Evolutionary conservation across 2,113 vertebrate genomes (phyloP), one percentile per base, ranked within the genome.

Genomic region (Rattus rattus): DNA sequence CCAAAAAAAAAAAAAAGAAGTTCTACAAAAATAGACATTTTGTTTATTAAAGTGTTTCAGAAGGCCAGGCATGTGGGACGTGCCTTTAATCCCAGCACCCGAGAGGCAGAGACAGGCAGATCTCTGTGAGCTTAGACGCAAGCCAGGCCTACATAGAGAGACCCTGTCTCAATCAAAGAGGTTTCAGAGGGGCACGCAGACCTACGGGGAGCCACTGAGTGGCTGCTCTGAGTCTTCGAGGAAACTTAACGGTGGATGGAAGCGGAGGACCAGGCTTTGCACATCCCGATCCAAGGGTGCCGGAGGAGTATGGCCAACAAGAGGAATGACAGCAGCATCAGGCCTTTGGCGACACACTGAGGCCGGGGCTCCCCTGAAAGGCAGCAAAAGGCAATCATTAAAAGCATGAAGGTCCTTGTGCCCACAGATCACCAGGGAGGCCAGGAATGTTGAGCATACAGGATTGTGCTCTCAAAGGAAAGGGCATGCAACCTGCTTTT

Each of bases 281-380:
- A 95, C 52, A 99, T 98, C 95, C 98, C 98, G 80, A 94, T 98
- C 98, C 99, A 99, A 7, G 99, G 99, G 52, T 90, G 98, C 61
- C 98, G 99, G 67, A 99, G 97, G 76, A 99, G 69, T 4, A 97
- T 97, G 0, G 99, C 99, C 9, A 98, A 13, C 0, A 99, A 87
- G 67, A 99, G 94, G 95, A 99, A 98, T 85, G 98, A 99, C 13
- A 98, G 98, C 97, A 99, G 61, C 26, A 98, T 95, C 36, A 99
- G 97, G 90, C 99, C 99, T 96, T 99, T 99, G 59, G 99, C 99
- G 67, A 99, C 95, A 3, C 99, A 97, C 94, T 98, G 99, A 6
- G 99, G 98, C 91, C 98, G 99, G 0, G 99, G 98, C 95, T 99
- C 99, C 94, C 99, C 99, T 99, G 98, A 0, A 94, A 89, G 70